Conservation (phyloP, 2,888 invertebrate species). For the Cephus rjabovi region DNA sequence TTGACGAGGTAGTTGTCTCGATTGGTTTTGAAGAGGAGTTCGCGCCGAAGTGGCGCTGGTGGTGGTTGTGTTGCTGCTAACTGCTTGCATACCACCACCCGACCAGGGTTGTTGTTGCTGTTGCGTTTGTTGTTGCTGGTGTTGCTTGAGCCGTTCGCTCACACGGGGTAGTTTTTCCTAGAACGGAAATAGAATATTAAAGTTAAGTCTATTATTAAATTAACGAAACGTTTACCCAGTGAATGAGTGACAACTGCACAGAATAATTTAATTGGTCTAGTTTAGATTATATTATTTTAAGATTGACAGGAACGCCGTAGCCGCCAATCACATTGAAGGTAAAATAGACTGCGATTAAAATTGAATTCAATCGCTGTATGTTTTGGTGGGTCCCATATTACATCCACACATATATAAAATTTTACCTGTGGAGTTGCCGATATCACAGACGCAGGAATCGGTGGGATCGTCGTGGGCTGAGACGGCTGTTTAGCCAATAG, state of each 20-base stretch:
- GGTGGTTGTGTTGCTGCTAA: conserved; percentile 55
- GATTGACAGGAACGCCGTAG: background rate
- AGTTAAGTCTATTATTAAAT: background rate
- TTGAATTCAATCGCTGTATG: background rate
- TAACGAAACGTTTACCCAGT: background rate
- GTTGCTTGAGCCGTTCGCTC: conserved; percentile 68
- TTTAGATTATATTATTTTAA: background rate
- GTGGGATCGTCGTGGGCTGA: conserved; percentile 73
- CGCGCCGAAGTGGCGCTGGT: conserved; percentile 59
- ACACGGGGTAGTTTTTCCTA: conserved; percentile 72
- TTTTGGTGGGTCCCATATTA: background rate
- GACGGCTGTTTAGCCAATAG: conserved; percentile 82
- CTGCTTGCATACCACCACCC: conserved; percentile 54
- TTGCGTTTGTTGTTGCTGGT: conserved; percentile 39
- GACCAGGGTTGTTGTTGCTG: conserved; percentile 44
- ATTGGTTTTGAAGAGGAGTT: conserved; percentile 61
- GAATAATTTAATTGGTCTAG: background rate
- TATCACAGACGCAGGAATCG: conserved; percentile 74
- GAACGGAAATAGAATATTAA: conserved; percentile 12
- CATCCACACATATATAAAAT: background rate
- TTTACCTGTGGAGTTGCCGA: conserved; percentile 76
- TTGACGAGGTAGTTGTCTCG: conserved; percentile 64
- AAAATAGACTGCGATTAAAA: background rate
- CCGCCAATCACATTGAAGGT: background rate
- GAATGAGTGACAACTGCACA: background rate